Conservation (phyloP, 2,113 vertebrate species). For the Labeo catla region DNA sequence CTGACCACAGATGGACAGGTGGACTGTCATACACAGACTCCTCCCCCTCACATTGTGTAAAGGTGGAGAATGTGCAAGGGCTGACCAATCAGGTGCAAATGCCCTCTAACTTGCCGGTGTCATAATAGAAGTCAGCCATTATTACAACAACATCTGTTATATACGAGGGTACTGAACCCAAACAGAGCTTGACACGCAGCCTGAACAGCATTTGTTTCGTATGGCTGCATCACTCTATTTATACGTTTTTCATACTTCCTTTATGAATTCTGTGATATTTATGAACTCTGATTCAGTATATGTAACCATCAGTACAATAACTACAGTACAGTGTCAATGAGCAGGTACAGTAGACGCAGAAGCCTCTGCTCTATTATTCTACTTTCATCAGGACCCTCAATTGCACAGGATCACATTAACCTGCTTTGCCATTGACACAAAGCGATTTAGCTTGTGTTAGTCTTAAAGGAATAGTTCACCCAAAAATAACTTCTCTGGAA, state of each 20-base stretch:
- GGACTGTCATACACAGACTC: not conserved
- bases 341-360: not conserved
- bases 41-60: not conserved
- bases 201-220: not conserved
- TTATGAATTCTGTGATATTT: conserved; percentile 13
- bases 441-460: not conserved
- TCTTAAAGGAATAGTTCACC: conserved; percentile 12
- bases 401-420: not conserved
- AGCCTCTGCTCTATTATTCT: not conserved
- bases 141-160: not conserved
- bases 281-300: not conserved
- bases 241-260: not conserved
- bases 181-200: not conserved
- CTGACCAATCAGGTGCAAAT: not conserved
- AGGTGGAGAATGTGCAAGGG: not conserved
- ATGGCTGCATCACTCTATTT: not conserved
- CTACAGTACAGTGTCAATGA: conserved; percentile 7
- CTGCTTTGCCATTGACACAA: not conserved
- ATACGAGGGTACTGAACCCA: not conserved
- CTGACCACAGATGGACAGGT: conserved; percentile 11
- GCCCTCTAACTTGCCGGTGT: not conserved
- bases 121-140: not conserved
- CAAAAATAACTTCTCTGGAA: not conserved
- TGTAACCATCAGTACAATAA: not conserved
- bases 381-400: not conserved